phyloP scores from a whole-genome alignment of 1,140 invertebrate genomes.

The Rhagoletis zephyria region DNA sequence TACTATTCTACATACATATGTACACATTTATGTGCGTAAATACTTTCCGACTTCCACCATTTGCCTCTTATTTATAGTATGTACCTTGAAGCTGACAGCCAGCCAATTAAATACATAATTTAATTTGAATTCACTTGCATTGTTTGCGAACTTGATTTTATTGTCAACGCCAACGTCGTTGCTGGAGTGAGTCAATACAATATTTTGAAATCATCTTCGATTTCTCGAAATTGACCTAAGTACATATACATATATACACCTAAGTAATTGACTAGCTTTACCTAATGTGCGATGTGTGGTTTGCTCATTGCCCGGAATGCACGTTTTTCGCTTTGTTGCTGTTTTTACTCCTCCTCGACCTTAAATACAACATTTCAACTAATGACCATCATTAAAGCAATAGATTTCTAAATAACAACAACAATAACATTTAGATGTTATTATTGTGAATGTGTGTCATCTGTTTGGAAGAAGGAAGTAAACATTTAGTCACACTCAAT shows the following conservation, averaged over 20 bases:
- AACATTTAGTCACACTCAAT: slow-evolving; percentile 41
- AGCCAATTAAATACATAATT: slow-evolving; percentile 8
- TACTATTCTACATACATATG: no score
- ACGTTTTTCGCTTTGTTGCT: neutral
- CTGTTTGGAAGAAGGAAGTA: slow-evolving; percentile 1
- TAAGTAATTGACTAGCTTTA: neutral
- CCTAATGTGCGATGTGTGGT: neutral
- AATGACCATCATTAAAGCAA: neutral
- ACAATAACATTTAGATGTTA: neutral
- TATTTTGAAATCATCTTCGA: neutral
- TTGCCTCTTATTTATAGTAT: neutral
- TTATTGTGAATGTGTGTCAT: neutral
- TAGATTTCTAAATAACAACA: neutral
- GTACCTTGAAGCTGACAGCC: neutral
- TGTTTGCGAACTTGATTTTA: neutral
- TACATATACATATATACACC: no score
- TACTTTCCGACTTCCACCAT: neutral
- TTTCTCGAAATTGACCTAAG: neutral
- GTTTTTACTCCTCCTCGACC: neutral
- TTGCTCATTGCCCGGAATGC: neutral
- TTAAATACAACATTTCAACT: neutral
- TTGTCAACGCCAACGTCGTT: neutral
- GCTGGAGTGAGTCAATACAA: neutral
- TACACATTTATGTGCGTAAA: neutral
- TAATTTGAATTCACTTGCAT: neutral